Percentiles rank a stretch among this genome's conserved stretches.
These are phyloP conservation scores for Gymnocheta viridis DNA, from an alignment of 2,888 invertebrate species.

Conservation along the genomic window DNA sequence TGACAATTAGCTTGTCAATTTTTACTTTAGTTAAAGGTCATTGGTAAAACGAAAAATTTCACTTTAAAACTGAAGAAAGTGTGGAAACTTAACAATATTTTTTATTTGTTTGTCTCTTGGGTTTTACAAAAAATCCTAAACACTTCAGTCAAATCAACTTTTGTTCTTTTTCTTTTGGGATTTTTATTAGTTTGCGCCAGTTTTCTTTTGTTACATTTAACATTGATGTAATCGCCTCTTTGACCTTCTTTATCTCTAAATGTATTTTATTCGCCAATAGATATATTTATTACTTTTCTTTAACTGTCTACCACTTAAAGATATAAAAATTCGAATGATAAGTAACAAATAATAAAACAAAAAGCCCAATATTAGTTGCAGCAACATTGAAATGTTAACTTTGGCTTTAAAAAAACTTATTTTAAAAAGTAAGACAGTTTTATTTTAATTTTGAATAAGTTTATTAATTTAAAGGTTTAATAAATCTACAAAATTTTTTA, in stretches of 20 bases:
- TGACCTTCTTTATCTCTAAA: background rate
- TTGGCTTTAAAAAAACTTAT: background rate
- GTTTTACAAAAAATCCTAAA: background rate
- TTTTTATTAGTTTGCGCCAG: constrained; percentile 6
- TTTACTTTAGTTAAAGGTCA: constrained; percentile 19
- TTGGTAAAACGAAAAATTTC: background rate
- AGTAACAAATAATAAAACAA: constrained; percentile 9
- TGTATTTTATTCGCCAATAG: background rate
- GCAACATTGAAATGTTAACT: background rate
- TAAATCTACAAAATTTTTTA: too few relatives aligned
- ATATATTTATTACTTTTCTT: constrained; percentile 6
- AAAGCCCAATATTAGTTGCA: background rate
- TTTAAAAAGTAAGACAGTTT: too few relatives aligned
- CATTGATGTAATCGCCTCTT: background rate
- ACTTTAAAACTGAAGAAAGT: background rate
- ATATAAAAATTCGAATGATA: background rate
- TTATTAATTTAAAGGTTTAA: background rate
- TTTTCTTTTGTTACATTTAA: background rate
- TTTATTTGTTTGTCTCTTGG: background rate
- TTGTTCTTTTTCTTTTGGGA: background rate
- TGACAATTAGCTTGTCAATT: constrained; percentile 10
- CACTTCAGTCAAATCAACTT: background rate
- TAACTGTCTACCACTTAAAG: constrained; percentile 19
- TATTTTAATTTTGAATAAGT: background rate
- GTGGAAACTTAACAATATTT: background rate